A percentile compares a stretch with the other conserved stretches of the same genome.
These are phyloP conservation scores for Amphibalanus amphitrite DNA, from an alignment of 1,140 invertebrate genomes.

Conservation along the genomic window DNA sequence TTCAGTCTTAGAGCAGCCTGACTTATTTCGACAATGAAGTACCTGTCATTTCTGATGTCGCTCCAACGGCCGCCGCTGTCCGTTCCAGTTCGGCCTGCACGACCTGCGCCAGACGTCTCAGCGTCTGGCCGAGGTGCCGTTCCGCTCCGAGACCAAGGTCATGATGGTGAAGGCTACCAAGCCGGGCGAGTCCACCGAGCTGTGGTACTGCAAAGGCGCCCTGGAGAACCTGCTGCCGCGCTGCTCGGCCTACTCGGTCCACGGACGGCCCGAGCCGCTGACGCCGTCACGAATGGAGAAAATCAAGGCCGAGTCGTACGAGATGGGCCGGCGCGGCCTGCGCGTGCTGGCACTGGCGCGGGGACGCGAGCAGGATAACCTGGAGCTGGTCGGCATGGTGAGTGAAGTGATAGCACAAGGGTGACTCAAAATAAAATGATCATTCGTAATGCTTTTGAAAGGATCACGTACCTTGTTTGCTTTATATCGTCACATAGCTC, in stretches of 20 bases:
- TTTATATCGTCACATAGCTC: no score
- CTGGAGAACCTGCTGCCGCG: constrained; percentile 72
- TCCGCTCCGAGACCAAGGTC: constrained; percentile 92
- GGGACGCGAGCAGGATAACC: constrained; percentile 3
- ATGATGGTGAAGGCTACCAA: constrained; percentile 90
- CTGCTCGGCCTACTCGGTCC: constrained; percentile 64
- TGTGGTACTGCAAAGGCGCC: constrained; percentile 54
- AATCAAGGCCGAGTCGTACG: constrained; percentile 42
- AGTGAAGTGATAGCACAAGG: no score
- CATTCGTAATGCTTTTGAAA: no score
- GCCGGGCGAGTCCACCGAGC: constrained; percentile 32
- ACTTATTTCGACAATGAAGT: no score
- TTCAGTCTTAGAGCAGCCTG: no score
- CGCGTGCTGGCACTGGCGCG: constrained; percentile 21
- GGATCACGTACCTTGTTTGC: no score
- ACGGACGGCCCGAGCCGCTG: constrained; percentile 47
- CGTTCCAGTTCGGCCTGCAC: constrained; percentile 54
- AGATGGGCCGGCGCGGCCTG: constrained; percentile 31
- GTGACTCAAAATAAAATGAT: no score
- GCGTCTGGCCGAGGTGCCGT: constrained; percentile 86
- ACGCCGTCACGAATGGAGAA: constrained; percentile 62
- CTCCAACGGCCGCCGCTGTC: no score
- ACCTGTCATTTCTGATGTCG: no score
- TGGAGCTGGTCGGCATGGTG: constrained; percentile 10
- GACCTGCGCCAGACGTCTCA: constrained; percentile 61